phyloP scores from a whole-genome alignment of 1,140 invertebrate genomes.

The Bemisia tabaci region DNA sequence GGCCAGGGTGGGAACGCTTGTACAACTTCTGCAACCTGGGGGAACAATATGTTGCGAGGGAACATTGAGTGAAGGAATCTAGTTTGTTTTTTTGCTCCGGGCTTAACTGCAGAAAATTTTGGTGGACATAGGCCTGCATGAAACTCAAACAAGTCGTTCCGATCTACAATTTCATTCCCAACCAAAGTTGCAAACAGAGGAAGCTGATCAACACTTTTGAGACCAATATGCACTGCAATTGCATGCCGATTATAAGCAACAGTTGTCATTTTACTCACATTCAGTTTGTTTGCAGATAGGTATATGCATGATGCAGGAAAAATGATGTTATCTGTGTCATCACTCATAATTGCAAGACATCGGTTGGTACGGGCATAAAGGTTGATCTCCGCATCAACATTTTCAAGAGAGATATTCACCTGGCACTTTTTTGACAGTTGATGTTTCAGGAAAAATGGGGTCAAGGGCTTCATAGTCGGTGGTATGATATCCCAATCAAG shows the following conservation, averaged over 20 bases:
- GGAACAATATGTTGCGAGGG: not conserved
- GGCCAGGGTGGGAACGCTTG: not conserved
- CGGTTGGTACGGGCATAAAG: not conserved
- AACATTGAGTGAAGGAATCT: not conserved
- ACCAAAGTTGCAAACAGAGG: not conserved
- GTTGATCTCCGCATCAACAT: not conserved
- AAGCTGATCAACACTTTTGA: not conserved
- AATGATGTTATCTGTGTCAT: not conserved
- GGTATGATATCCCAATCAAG: not conserved
- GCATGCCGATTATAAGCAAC: not conserved
- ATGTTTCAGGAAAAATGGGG: not conserved
- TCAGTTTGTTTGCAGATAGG: not conserved
- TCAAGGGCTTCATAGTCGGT: not conserved
- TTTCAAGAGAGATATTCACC: not conserved
- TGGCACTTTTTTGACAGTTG: not conserved
- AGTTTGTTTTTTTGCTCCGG: not conserved
- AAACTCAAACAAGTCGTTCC: not conserved
- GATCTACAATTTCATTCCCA: not conserved
- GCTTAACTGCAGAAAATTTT: not conserved
- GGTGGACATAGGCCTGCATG: not conserved
- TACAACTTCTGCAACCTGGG: not conserved
- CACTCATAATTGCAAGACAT: not conserved
- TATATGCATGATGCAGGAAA: not conserved
- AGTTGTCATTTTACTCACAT: not conserved
- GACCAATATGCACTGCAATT: not conserved